Base-by-base conservation (phyloP, 1,140 invertebrate species). In the Aphidius ervi region DNA sequence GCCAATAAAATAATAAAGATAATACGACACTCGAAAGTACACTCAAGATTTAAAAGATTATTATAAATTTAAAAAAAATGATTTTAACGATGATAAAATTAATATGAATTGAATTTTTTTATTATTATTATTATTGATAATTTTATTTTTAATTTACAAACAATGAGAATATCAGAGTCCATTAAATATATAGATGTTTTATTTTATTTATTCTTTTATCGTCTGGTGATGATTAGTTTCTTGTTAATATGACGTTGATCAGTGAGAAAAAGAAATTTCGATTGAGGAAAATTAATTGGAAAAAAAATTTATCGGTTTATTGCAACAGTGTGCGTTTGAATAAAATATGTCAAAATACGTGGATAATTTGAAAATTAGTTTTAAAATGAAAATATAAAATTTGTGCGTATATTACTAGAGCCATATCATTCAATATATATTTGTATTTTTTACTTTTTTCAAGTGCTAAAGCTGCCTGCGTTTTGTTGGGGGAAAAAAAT, bases 161-260 rank as follows among this genome's bases (percentile, higher is more conserved):
- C 58, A 62, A 61, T 66, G 60, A 16, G 16, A 63, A 61, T 61
- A 62, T 57, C 67, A 68, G 64, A 64, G 69, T 70, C 66, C 70
- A 70, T 70, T 70, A 63, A 70, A 67, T 69, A 54, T 63, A 67
- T 66, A 68, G 58, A 58, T 58, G 52, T 63, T 16, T 64, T 60
- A 46, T 67, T 69, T 63, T 63, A 16, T 8, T 5, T 23, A 20
- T 5, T 9, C 8, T 60, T 40, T 65, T 63, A 63, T 65, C 56
- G 23, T 54, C 42, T 52, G 59, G 63, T 48, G 63, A 61, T 67
- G 62, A 56, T 57, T 62, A 59, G 45, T 56, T 58, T 56, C 43
- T 55, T 46, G 55, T 46, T 10, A 41, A 58, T 48, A 23, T 59
- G 46, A 42, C 10, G 3, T 56, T 5, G 42, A 56, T 56, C 10